Conservation (phyloP, 2,888 invertebrate genomes). For the Miltochrista miniata region DNA sequence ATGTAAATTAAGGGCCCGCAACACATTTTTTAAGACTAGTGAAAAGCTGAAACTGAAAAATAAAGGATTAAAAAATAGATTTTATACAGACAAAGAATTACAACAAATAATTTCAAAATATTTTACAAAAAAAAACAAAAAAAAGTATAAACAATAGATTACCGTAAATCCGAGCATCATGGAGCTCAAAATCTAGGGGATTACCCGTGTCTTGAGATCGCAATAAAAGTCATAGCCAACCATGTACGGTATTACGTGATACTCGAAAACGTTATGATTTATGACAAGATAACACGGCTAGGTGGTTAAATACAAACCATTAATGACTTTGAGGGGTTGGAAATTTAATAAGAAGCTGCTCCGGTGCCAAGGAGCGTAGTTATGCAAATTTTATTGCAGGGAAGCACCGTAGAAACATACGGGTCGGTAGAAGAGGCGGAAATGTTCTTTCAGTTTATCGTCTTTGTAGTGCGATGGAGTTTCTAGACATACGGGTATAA, state of each 20-base stretch:
- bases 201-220: conserved; percentile 67
- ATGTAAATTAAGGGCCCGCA: no score
- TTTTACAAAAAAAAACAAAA: conserved; percentile 41
- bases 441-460: conserved; percentile 8
- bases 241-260: conserved; percentile 39
- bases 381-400: conserved; percentile 82
- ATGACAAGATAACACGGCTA: conserved; percentile 70
- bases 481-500: no score
- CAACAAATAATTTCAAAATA: conserved; percentile 44
- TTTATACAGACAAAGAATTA: no score
- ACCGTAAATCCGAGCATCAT: conserved; percentile 55
- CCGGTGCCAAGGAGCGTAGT: conserved; percentile 75
- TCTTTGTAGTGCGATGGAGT: background rate
- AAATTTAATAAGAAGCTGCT: conserved; percentile 81
- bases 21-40: no score
- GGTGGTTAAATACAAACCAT: conserved; percentile 81
- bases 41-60: no score
- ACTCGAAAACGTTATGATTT: conserved; percentile 75
- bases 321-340: conserved; percentile 81
- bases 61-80: no score
- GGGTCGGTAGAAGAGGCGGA: conserved; percentile 21
- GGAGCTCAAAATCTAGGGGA: conserved; percentile 48
- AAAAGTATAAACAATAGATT: conserved; percentile 70
- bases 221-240: conserved; percentile 66
- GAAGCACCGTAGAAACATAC: conserved; percentile 63